phyloP scores from a whole-genome alignment of 2,113 vertebrate genomes.

The Haemorhous mexicanus region DNA sequence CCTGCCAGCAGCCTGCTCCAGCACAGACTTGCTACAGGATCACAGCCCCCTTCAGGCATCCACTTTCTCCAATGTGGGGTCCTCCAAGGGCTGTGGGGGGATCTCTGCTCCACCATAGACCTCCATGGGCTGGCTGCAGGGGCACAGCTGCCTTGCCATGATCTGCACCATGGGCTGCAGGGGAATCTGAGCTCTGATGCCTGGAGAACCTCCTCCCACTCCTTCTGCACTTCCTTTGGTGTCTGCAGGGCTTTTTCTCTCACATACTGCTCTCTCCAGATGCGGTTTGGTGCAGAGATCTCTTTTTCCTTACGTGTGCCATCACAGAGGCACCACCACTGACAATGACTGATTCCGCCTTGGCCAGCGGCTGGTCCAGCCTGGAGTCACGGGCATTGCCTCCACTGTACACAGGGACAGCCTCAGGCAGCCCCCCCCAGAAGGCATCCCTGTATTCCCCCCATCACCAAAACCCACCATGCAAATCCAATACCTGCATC shows the following conservation, averaged over 20 bases:
- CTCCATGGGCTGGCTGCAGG: neutral
- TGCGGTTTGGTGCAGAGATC: neutral
- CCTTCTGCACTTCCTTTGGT: too few relatives aligned
- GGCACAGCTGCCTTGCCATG: neutral
- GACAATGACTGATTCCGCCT: neutral
- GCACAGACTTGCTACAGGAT: neutral
- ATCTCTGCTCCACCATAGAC: neutral
- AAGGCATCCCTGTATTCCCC: neutral
- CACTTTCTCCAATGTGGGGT: neutral
- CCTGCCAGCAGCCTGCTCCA: neutral
- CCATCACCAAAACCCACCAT: neutral
- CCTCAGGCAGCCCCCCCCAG: neutral
- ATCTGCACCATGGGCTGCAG: fast-evolving
- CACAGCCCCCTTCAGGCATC: neutral
- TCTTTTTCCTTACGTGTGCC: neutral
- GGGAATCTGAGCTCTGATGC: neutral
- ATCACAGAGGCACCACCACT: neutral
- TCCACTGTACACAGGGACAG: too few relatives aligned
- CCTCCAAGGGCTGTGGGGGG: neutral
- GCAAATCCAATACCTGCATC: neutral
- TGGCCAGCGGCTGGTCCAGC: neutral
- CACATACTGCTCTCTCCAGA: neutral
- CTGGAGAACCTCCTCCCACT: fast-evolving
- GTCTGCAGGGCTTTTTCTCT: neutral
- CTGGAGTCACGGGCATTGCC: neutral